phyloP scores from a whole-genome alignment of 2,797 vertebrate species.

The Hemibagrus guttatus region DNA sequence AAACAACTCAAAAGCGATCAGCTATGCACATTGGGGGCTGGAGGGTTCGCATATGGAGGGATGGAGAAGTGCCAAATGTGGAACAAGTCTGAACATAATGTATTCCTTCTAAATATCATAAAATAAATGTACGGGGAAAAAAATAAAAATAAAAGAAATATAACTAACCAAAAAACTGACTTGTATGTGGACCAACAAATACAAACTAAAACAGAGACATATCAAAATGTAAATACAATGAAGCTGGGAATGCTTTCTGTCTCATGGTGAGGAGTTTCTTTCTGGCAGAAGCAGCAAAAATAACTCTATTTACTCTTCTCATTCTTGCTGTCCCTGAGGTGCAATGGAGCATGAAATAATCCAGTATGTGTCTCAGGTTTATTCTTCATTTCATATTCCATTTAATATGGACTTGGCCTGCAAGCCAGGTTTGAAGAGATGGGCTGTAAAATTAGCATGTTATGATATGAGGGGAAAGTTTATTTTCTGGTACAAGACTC shows the following conservation, averaged over 20 bases:
- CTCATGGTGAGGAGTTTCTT: slow-evolving; percentile 44
- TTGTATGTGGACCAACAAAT: neutral
- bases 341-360: slow-evolving; percentile 53
- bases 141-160: neutral
- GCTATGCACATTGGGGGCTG: neutral
- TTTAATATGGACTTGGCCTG: slow-evolving; percentile 58
- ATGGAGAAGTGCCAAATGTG: neutral
- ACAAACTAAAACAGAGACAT: neutral
- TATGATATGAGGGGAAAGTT: slow-evolving; percentile 30
- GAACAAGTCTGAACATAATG: slow-evolving; percentile 23
- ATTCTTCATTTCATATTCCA: slow-evolving; percentile 61
- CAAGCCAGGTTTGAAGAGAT: slow-evolving; percentile 52
- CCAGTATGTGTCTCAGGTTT: slow-evolving; percentile 60
- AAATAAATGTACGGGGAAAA: neutral
- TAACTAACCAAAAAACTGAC: neutral
- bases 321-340: slow-evolving; percentile 54
- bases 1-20: slow-evolving; percentile 40
- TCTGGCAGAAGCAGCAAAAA: slow-evolving; percentile 54
- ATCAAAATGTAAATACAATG: neutral
- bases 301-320: slow-evolving; percentile 63
- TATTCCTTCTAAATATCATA: neutral
- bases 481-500: slow-evolving; percentile 31
- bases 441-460: slow-evolving; percentile 46
- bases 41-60: neutral
- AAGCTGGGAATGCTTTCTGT: slow-evolving; percentile 34